phyloP scores from a whole-genome alignment of 2,113 vertebrate genomes.

The Cebidichthys violaceus region DNA sequence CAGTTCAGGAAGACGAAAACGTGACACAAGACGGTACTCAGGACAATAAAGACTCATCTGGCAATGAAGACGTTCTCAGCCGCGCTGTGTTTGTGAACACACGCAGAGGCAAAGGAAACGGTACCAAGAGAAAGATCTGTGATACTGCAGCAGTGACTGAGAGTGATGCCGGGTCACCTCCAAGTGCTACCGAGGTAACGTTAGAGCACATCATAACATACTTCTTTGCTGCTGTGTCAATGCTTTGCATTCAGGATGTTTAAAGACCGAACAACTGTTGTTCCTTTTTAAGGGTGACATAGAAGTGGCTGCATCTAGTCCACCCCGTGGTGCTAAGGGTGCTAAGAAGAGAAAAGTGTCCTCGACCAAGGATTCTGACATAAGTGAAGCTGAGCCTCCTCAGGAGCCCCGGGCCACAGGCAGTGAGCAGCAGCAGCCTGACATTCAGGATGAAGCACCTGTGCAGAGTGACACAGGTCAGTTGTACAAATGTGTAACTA shows the following conservation, averaged over 20 bases:
- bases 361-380: slow-evolving; percentile 4
- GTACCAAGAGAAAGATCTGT: slow-evolving; percentile 66
- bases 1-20: slow-evolving; percentile 44
- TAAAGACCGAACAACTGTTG: neutral
- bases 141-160: slow-evolving; percentile 18
- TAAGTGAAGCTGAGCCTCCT: neutral
- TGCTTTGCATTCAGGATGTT: neutral
- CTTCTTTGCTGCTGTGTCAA: neutral
- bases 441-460: slow-evolving; percentile 21
- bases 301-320: slow-evolving; percentile 1
- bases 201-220: too few relatives aligned
- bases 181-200: slow-evolving; percentile 61
- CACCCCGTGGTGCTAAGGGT: neutral
- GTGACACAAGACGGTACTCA: slow-evolving; percentile 10
- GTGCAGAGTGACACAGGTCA: slow-evolving; percentile 37
- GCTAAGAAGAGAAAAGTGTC: slow-evolving; percentile 76
- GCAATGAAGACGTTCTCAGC: neutral
- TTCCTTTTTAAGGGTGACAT: slow-evolving; percentile 38
- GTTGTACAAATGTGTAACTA: neutral
- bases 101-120: slow-evolving; percentile 69
- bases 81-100: slow-evolving; percentile 78
- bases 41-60: neutral
- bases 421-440: slow-evolving; percentile 21
- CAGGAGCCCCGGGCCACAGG: neutral
- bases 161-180: neutral